Conservation (phyloP, 1,140 invertebrate species). For the Bombus sibiricus region DNA sequence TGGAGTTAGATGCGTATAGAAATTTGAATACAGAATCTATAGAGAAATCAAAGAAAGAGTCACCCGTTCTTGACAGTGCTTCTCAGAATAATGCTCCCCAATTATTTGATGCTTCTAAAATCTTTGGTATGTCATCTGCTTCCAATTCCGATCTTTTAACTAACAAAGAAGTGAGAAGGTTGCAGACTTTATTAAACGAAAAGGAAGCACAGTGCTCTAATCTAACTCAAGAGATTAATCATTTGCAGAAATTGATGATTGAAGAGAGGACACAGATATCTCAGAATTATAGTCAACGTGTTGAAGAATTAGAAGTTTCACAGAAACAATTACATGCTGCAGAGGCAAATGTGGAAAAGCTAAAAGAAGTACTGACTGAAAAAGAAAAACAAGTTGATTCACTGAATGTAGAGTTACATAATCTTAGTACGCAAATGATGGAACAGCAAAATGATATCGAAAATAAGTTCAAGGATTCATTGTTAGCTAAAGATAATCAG, state of each 20-base stretch:
- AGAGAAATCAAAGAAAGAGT: constrained; percentile 72
- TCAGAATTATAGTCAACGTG: constrained; percentile 20
- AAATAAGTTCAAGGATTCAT: not conserved
- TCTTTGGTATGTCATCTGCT: constrained; percentile 55
- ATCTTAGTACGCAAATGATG: constrained; percentile 28
- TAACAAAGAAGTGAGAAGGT: constrained; percentile 53
- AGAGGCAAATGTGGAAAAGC: constrained; percentile 21
- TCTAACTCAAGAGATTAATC: constrained; percentile 61
- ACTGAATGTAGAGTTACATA: constrained; percentile 53
- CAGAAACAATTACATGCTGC: constrained; percentile 26
- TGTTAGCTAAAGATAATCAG: constrained; percentile 48
- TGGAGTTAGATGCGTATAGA: constrained; percentile 76
- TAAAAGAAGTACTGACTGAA: constrained; percentile 14
- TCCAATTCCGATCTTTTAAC: constrained; percentile 35
- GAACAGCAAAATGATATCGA: constrained; percentile 14
- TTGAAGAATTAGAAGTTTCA: constrained; percentile 28
- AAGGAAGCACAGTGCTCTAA: constrained; percentile 64
- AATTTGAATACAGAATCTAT: constrained; percentile 76
- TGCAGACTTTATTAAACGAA: constrained; percentile 56
- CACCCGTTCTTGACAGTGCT: not conserved
- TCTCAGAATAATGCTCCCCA: constrained; percentile 55
- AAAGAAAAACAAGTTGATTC: constrained; percentile 44
- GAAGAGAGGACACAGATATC: constrained; percentile 41
- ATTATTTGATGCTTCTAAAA: constrained; percentile 72
- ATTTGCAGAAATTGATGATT: constrained; percentile 47